These are phyloP conservation scores for Vulpes ferrilata DNA, from an alignment of 2,113 vertebrate genomes.

Conservation along the genomic window DNA sequence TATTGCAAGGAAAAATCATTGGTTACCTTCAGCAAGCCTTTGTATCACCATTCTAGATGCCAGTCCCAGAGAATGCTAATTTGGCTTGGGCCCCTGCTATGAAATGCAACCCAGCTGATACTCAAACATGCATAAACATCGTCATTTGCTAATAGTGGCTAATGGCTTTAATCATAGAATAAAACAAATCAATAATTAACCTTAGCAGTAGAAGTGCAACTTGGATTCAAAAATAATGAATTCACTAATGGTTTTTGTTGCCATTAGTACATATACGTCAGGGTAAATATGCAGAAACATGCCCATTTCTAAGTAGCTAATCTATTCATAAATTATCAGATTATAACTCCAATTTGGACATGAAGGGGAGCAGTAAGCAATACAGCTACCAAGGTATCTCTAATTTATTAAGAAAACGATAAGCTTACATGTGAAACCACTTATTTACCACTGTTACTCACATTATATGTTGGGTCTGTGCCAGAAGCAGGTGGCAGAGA, in stretches of 20 bases:
- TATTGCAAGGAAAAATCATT: constrained; percentile 46
- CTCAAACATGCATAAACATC: constrained; percentile 77
- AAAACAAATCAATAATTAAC: constrained; percentile 85
- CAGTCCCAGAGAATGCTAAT: constrained; percentile 66
- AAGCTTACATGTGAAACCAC: constrained; percentile 31
- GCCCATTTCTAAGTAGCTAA: constrained; percentile 67
- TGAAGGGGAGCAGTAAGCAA: constrained; percentile 54
- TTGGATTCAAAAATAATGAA: constrained; percentile 80
- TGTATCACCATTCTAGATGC: constrained; percentile 48
- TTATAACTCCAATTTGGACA: constrained; percentile 58
- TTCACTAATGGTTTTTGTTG: constrained; percentile 70
- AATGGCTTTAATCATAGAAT: constrained; percentile 84
- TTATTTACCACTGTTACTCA: neutral
- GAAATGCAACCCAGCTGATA: constrained; percentile 72
- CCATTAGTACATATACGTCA: constrained; percentile 64
- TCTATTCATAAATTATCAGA: constrained; percentile 72
- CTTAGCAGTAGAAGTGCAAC: constrained; percentile 77
- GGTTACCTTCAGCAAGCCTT: constrained; percentile 43
- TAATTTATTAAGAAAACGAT: constrained; percentile 62
- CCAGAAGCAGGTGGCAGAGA: neutral
- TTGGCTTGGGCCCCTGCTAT: constrained; percentile 68
- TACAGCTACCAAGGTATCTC: constrained; percentile 30
- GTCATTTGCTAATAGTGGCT: constrained; percentile 77
- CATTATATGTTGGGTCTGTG: neutral
- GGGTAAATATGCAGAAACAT: constrained; percentile 73